Conservation (phyloP, 1,140 invertebrate genomes). For the Leptopilina clavipes region DNA sequence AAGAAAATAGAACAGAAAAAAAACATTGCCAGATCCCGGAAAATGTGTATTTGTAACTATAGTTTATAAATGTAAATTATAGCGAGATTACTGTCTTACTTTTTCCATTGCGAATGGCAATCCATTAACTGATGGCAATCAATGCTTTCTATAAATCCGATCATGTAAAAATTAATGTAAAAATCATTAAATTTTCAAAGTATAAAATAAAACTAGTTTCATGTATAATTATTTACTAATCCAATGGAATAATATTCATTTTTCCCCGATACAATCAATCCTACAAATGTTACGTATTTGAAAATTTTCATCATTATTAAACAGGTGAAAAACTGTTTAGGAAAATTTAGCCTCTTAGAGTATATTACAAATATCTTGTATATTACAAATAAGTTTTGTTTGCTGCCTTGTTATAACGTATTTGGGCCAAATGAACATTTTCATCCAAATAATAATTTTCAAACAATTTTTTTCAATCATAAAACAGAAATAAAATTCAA, state of each 20-base stretch:
- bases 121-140: not conserved
- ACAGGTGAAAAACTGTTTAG: no score
- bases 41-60: slow-evolving; percentile 57
- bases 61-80: slow-evolving; percentile 65
- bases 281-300: no score
- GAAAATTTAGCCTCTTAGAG: no score
- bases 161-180: not conserved
- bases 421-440: slow-evolving; percentile 9
- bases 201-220: no score
- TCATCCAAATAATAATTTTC: not conserved
- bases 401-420: no score
- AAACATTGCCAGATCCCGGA: slow-evolving; percentile 62
- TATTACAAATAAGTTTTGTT: no score
- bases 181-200: not conserved
- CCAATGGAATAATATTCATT: no score
- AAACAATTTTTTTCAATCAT: not conserved
- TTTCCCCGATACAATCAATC: no score
- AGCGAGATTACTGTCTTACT: slow-evolving; percentile 51
- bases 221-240: no score
- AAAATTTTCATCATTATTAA: no score
- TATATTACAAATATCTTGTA: no score
- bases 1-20: slow-evolving; percentile 38
- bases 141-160: slow-evolving; percentile 38
- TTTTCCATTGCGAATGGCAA: slow-evolving; percentile 50
- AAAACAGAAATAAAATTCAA: no score